Percentiles rank a stretch among this genome's conserved stretches.
Conservation (phyloP, 2,797 vertebrate species). For the Parambassis ranga region DNA sequence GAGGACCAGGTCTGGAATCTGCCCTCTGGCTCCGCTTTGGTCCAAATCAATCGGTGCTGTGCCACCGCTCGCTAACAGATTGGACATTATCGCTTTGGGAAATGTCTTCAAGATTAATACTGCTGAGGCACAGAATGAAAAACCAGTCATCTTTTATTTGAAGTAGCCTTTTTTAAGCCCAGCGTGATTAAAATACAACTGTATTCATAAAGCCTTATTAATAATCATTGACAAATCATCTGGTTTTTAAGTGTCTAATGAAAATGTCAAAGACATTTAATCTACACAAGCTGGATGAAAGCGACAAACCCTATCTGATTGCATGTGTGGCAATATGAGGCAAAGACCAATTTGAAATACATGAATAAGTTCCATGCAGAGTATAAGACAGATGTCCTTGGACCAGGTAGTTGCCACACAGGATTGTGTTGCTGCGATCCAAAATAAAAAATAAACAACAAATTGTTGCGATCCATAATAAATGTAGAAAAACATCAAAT, state of each 20-base stretch:
- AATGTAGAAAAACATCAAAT: too few species aligned
- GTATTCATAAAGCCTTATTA: neutral
- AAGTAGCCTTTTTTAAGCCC: neutral
- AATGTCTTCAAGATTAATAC: neutral
- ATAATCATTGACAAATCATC: neutral
- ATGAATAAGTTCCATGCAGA: too few species aligned
- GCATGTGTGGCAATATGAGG: too few species aligned
- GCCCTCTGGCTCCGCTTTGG: conserved; percentile 36
- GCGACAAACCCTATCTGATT: too few species aligned
- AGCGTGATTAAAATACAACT: neutral
- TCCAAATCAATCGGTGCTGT: conserved; percentile 17
- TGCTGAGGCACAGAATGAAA: neutral
- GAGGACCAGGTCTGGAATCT: conserved; percentile 52
- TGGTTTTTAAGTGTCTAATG: neutral
- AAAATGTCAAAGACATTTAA: neutral
- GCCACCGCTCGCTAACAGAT: conserved; percentile 1
- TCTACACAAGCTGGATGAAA: too few species aligned
- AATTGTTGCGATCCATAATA: too few species aligned
- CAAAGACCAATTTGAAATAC: too few species aligned
- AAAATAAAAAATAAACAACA: neutral
- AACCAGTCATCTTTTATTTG: neutral
- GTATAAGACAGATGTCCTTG: too few species aligned
- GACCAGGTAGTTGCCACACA: neutral
- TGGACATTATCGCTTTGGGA: neutral
- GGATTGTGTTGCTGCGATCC: neutral